Evolutionary conservation across 2,888 invertebrate species (phyloP), one percentile per base, ranked within the genome.

Genomic region (Apotomis capreana): DNA sequence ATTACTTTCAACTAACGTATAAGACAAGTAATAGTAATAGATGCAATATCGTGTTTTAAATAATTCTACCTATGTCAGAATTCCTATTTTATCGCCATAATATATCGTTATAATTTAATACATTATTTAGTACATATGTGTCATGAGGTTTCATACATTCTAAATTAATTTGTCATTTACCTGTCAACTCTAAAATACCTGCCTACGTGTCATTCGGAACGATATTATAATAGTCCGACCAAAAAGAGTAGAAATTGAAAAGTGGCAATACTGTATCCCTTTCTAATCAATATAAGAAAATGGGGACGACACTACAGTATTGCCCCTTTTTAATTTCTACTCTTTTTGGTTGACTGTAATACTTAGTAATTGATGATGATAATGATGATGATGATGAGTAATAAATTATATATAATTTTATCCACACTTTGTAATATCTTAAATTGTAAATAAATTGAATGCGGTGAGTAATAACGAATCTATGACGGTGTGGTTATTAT

Each of bases 101-200:
- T 26, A n/a, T 68, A 37, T 8, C 84, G 85, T 83, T n/a, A 80
- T 87, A 84, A 84, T 76, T 77, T 76, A 78, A 81, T 26, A 26
- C 26, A 26, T 26, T 26, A 86, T 77, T 80, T 81, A 87, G 86
- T 85, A 87, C 83, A 84, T 84, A 83, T 77, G 90, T 91, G 91
- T 91, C 68, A 68, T 60, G 13, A 51, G 13, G 37, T 51, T 5
- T 10, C 15, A 36, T 37, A 59, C 15, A n/a, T 5, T 12, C n/a
- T 13, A n/a, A 54, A 54, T 54, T 4, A 13, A 3, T 49, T 9
- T 49, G 9, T 49, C 49, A 49, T 49, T 49, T 49, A 9, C 49
- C 10, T 0, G 3, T 49, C 0, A 9, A 49, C 49, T 49, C 9
- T 49, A 49, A 6, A 49, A 49, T 49, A 49, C 9, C 49, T 9